Percentiles rank a stretch among this genome's conserved stretches.
Conservation (phyloP, 1,140 invertebrate genomes). For the Tribolium castaneum region DNA sequence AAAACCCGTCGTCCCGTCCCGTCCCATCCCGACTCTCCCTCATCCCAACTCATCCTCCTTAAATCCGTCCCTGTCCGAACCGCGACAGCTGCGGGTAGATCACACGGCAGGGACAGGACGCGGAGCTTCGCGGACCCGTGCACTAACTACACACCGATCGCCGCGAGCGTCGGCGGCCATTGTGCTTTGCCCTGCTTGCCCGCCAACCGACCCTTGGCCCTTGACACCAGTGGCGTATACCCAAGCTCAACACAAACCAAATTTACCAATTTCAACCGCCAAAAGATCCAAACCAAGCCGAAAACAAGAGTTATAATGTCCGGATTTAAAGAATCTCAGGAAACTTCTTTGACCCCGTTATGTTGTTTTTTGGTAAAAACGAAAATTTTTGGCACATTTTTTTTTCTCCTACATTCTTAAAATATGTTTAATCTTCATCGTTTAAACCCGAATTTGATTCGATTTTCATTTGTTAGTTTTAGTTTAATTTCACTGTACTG, state of each 20-base stretch:
- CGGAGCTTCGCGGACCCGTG: slow-evolving; percentile 48
- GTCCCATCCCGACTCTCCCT: slow-evolving; percentile 9
- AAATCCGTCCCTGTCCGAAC: slow-evolving; percentile 34
- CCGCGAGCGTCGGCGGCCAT: slow-evolving; percentile 50
- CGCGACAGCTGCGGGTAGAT: slow-evolving; percentile 44
- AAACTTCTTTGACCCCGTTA: too few species aligned
- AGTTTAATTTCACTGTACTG: too few species aligned
- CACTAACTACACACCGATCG: slow-evolving; percentile 47
- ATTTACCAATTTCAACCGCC: not conserved
- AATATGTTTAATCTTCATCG: too few species aligned
- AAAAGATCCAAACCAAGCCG: not conserved
- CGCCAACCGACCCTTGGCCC: slow-evolving; percentile 1
- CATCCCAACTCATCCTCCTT: slow-evolving; percentile 1
- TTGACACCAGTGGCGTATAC: not conserved
- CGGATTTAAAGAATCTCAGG: too few species aligned
- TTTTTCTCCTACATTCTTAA: too few species aligned
- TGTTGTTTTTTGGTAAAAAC: too few species aligned
- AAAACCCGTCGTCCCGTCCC: slow-evolving; percentile 34
- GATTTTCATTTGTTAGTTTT: too few species aligned
- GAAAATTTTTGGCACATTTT: too few species aligned
- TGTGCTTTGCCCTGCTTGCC: slow-evolving; percentile 28
- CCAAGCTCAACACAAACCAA: not conserved
- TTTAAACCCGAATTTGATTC: too few species aligned
- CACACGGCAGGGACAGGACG: slow-evolving; percentile 37
- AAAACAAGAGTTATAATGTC: not conserved